Evolutionary conservation across 1,140 invertebrate genomes (phyloP).

Genomic region (Leptopilina clavipes): DNA sequence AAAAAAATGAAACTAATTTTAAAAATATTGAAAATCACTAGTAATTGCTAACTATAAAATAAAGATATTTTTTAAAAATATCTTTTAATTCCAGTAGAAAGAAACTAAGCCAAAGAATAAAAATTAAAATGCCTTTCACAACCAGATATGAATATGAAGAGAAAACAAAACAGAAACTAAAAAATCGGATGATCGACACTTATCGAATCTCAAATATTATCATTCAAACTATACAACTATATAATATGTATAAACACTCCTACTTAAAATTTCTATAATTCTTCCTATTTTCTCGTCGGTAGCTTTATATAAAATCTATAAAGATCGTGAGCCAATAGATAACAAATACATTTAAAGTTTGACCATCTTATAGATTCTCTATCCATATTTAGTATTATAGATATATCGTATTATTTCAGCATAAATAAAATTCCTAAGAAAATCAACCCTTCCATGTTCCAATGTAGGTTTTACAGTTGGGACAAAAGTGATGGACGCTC

Average conservation of each 20-base stretch:
- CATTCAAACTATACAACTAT: constrained; percentile 20
- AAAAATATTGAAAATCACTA: no score
- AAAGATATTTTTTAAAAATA: neutral
- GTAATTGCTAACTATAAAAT: no score
- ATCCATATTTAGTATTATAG: constrained; percentile 10
- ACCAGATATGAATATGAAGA: neutral
- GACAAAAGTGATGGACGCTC: constrained; percentile 74
- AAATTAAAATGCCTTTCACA: neutral
- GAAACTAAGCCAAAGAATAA: neutral
- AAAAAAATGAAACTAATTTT: no score
- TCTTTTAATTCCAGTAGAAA: neutral
- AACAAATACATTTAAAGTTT: constrained; percentile 10
- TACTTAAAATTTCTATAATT: constrained; percentile 12
- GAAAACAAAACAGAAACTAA: neutral
- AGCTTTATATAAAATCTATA: constrained; percentile 13
- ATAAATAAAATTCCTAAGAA: neutral
- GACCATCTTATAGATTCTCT: constrained; percentile 15
- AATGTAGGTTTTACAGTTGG: constrained; percentile 73
- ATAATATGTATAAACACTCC: constrained; percentile 18
- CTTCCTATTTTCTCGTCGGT: neutral
- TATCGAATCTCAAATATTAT: neutral
- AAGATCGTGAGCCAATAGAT: constrained; percentile 9
- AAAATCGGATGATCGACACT: neutral
- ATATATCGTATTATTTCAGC: neutral
- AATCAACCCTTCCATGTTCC: constrained; percentile 74